Conservation (phyloP, 2,113 vertebrate genomes). For the Upupa epops region DNA sequence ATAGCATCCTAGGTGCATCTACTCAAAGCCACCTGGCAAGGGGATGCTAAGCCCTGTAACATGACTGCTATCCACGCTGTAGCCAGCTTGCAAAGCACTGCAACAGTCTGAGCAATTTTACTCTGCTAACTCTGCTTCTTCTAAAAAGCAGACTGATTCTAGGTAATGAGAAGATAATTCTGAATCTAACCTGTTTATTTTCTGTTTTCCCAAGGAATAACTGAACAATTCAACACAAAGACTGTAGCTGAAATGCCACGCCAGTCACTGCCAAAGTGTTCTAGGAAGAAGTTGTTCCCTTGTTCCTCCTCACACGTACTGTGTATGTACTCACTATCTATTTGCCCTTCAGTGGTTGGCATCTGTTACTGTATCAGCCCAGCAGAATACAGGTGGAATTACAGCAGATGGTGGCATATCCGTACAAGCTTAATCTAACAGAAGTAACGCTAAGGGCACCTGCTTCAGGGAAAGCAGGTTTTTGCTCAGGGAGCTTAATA, state of each 20-base stretch:
- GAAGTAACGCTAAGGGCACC: neutral
- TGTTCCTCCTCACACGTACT: neutral
- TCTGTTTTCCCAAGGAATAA: neutral
- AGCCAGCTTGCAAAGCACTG: neutral
- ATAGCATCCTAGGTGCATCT: rapidly evolving
- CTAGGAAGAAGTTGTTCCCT: neutral
- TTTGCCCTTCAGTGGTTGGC: neutral
- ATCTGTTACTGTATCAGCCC: neutral
- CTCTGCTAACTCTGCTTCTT: neutral
- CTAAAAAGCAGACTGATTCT: neutral
- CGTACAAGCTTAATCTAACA: neutral
- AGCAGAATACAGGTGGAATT: neutral
- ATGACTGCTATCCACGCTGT: neutral
- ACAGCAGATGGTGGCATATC: neutral
- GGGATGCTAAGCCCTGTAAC: neutral
- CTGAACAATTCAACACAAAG: neutral
- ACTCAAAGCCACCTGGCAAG: neutral
- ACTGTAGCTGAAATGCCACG: neutral
- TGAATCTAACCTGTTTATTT: neutral
- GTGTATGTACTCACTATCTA: neutral
- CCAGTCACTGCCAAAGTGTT: neutral
- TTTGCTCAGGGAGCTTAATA: neutral
- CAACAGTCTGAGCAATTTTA: neutral
- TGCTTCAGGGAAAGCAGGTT: neutral
- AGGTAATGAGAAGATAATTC: neutral